These are phyloP conservation scores for Acronicta leporina DNA, from an alignment of 2,888 invertebrate genomes.

Conservation along the genomic window DNA sequence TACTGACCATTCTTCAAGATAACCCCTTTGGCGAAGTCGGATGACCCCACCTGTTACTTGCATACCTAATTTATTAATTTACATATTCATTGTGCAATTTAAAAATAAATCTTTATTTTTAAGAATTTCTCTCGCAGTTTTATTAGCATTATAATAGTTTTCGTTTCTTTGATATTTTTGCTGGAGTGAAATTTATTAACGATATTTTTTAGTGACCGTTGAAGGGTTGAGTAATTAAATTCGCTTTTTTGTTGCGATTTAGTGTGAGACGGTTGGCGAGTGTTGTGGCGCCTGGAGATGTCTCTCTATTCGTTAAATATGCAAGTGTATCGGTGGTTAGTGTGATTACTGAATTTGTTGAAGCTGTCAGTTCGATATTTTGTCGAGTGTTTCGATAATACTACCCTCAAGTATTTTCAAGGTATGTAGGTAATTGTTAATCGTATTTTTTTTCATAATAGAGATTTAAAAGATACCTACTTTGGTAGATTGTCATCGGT, in stretches of 20 bases:
- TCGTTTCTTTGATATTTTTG: constrained; percentile 51
- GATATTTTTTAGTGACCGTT: constrained; percentile 33
- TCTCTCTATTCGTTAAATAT: constrained; percentile 15
- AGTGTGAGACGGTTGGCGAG: constrained; percentile 16
- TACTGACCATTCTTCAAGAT: constrained; percentile 60
- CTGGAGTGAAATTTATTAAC: constrained; percentile 52
- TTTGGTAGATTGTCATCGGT: too few species aligned
- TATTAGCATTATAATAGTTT: constrained; percentile 68
- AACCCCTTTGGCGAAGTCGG: constrained; percentile 70
- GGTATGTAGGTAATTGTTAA: background rate
- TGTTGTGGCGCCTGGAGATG: constrained; percentile 7
- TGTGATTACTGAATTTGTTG: background rate
- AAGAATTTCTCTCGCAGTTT: constrained; percentile 57
- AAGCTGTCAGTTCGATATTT: background rate
- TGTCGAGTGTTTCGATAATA: background rate
- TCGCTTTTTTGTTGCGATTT: constrained; percentile 52
- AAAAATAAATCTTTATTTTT: constrained; percentile 51
- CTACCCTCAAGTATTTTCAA: background rate
- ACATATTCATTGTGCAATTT: constrained; percentile 54
- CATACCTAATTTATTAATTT: constrained; percentile 68
- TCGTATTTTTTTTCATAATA: too few species aligned
- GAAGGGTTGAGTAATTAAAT: constrained; percentile 56
- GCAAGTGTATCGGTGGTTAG: background rate
- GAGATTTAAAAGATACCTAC: too few species aligned
- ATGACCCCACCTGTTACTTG: constrained; percentile 83